Percentiles rank a stretch among this genome's conserved stretches.
Conservation (phyloP, 2,888 invertebrate species). For the Atrina japonica region DNA sequence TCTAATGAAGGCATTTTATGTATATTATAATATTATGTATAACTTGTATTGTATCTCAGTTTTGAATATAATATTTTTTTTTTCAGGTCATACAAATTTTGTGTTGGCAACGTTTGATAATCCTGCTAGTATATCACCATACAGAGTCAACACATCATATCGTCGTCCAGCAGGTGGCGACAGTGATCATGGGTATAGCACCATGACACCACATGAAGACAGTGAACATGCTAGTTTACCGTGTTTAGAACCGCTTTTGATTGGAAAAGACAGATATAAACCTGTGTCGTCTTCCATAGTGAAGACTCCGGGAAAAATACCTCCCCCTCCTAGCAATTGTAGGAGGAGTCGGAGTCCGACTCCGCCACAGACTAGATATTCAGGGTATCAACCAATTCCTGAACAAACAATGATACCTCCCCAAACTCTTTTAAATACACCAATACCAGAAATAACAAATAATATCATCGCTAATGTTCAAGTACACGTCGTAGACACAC, state of each 20-base stretch:
- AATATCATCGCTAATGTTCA: conserved; percentile 92
- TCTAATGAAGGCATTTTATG: too few relatives aligned
- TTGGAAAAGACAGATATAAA: conserved; percentile 77
- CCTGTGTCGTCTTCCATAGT: conserved; percentile 64
- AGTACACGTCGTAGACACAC: conserved; percentile 91
- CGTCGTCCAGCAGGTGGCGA: conserved; percentile 87
- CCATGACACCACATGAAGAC: conserved; percentile 79
- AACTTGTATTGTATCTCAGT: too few relatives aligned
- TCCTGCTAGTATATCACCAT: conserved; percentile 91
- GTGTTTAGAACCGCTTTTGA: conserved; percentile 77
- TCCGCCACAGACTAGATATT: conserved; percentile 73
- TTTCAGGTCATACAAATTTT: conserved; percentile 78
- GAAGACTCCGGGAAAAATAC: conserved; percentile 70
- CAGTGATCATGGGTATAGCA: conserved; percentile 96
- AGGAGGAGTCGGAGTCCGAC: conserved; percentile 78
- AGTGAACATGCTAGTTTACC: conserved; percentile 79
- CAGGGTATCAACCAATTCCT: conserved; percentile 65
- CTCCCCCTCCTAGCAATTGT: conserved; percentile 71
- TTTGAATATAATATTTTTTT: too few relatives aligned
- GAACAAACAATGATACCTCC: conserved; percentile 71
- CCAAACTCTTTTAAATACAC: conserved; percentile 66
- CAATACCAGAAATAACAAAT: conserved; percentile 80
- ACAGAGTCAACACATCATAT: conserved; percentile 91
- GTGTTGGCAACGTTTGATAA: conserved; percentile 80
- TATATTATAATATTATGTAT: too few relatives aligned